Percentiles rank a stretch among this genome's conserved stretches.
Conservation (phyloP, 2,888 invertebrate genomes). For the Emmelina monodactyla region DNA sequence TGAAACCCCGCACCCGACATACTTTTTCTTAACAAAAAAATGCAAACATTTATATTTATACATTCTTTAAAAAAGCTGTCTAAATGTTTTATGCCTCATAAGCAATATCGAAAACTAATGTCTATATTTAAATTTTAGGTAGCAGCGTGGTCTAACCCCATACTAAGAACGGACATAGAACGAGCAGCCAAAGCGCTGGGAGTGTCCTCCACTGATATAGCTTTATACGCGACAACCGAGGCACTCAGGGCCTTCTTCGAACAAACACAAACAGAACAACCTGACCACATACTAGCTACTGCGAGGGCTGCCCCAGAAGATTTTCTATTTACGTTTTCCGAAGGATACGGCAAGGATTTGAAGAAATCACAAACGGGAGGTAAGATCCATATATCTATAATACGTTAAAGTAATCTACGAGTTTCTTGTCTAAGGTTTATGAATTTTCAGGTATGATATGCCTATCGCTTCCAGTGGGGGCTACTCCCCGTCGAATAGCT, state of each 20-base stretch:
- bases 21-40: too few species aligned
- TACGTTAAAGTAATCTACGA: background rate
- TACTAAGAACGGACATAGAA: constrained; percentile 63
- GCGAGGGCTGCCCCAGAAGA: constrained; percentile 69
- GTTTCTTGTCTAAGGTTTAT: background rate
- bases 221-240: constrained; percentile 69
- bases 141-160: constrained; percentile 74
- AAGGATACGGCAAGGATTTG: constrained; percentile 48
- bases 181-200: constrained; percentile 67
- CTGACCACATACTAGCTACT: constrained; percentile 69
- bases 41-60: background rate
- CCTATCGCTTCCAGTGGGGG: constrained; percentile 67
- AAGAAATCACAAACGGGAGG: constrained; percentile 66
- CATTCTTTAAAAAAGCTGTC: too few species aligned
- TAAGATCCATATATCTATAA: constrained; percentile 18
- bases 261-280: constrained; percentile 54
- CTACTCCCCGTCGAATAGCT: constrained; percentile 41
- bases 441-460: constrained; percentile 69
- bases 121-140: constrained; percentile 37
- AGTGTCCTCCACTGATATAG: constrained; percentile 70
- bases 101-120: too few species aligned
- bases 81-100: too few species aligned
- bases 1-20: too few species aligned
- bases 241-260: constrained; percentile 71
- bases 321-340: constrained; percentile 58